Evolutionary conservation across 2,113 vertebrate species (phyloP), one percentile per base, ranked within the genome.

Genomic region (Carassius gibelio): DNA sequence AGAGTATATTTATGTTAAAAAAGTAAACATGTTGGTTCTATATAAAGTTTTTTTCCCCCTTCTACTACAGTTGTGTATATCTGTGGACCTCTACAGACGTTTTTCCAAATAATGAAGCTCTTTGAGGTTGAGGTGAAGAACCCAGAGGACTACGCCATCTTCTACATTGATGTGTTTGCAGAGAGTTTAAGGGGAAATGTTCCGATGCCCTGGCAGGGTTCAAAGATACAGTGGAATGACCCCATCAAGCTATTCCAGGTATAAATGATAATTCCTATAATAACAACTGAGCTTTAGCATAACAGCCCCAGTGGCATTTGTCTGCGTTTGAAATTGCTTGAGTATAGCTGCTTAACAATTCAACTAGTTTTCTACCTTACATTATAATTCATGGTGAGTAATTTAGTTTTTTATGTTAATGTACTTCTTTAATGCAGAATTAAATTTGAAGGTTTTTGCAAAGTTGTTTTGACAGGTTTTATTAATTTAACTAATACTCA

Each of bases 171-270:
- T n/a, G n/a, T n/a, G n/a, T n/a, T n/a, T n/a, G n/a, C n/a, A n/a
- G n/a, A n/a, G n/a, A n/a, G n/a, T n/a, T n/a, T n/a, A n/a, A n/a
- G n/a, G n/a, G n/a, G n/a, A n/a, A n/a, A n/a, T n/a, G n/a, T n/a
- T n/a, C n/a, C n/a, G n/a, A 96, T 94, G 86, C 98, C 96, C 0
- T 99, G 98, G 98, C 95, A 96, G 91, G 96, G 94, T 87, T 92
- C 94, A 19, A 92, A 94, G 30, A 86, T 91, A 0, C 93, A 94
- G 0, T 95, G 94, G 84, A 93, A 93, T 76, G 93, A 97, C 72
- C 94, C 96, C 69, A 93, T 95, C 1, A 93, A 96, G 81, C 95
- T 96, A 85, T 99, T 99, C 89, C 96, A 97, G 97, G 98, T 99
- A 94, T 88, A 55, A 34, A 50, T 30, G 45, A 64, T 45, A 76